Percentiles rank a stretch among this genome's conserved stretches.
Conservation (phyloP, 2,888 invertebrate genomes). For the Andricus quercusramuli region DNA sequence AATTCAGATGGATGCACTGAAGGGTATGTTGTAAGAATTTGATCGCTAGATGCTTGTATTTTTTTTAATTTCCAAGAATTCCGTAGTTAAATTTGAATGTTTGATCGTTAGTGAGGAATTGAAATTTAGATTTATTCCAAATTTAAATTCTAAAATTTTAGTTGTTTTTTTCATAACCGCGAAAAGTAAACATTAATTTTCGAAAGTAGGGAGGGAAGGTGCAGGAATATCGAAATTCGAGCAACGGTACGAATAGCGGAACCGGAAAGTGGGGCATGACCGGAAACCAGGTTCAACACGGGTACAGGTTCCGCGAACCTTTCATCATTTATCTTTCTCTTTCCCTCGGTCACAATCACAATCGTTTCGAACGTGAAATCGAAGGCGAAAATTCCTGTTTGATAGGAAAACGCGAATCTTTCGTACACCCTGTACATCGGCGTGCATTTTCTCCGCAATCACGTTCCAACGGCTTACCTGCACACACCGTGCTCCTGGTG, state of each 20-base stretch:
- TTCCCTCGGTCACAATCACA: constrained; percentile 11
- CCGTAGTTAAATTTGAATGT: too few species aligned
- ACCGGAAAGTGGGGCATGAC: constrained; percentile 60
- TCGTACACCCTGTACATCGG: constrained; percentile 46
- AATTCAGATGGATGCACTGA: too few species aligned
- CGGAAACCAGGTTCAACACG: constrained; percentile 52
- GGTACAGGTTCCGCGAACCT: constrained; percentile 11
- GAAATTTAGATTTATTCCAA: too few species aligned
- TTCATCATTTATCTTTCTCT: constrained; percentile 4
- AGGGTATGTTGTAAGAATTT: too few species aligned
- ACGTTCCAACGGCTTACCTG: constrained; percentile 65
- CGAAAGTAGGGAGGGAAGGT: neutral
- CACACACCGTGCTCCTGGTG: constrained; percentile 69
- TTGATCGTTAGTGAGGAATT: too few species aligned
- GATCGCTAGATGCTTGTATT: too few species aligned
- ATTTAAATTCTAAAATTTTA: too few species aligned
- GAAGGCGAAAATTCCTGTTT: constrained; percentile 38
- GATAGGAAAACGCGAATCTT: constrained; percentile 35
- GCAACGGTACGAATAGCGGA: constrained; percentile 54
- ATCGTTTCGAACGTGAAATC: constrained; percentile 34
- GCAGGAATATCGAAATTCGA: constrained; percentile 12
- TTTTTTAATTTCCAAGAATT: too few species aligned
- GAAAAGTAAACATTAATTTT: neutral
- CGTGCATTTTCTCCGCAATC: constrained; percentile 66
- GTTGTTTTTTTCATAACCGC: neutral